These are phyloP conservation scores for Carpatolechia fugitivella DNA, from an alignment of 2,888 invertebrate genomes.

Conservation along the genomic window DNA sequence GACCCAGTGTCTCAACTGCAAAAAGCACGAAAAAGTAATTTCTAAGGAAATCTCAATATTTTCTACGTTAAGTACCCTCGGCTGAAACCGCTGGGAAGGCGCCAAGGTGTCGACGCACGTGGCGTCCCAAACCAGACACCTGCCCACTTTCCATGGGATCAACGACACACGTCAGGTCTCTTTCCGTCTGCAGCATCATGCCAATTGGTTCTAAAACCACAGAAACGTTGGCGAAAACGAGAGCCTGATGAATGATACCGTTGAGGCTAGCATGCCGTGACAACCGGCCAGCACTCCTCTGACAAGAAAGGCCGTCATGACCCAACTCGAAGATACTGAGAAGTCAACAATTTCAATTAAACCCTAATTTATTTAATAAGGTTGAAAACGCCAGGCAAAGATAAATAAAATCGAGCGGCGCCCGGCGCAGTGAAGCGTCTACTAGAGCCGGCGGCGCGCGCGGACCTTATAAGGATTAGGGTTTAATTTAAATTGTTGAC, in stretches of 20 bases:
- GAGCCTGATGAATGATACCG: not conserved
- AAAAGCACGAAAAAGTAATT: not conserved
- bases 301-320: not conserved
- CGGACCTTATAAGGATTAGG: too few species aligned
- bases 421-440: too few species aligned
- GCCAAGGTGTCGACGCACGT: slow-evolving; percentile 11
- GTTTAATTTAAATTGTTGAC: too few species aligned
- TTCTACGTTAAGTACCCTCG: too few species aligned
- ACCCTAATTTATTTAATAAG: too few species aligned
- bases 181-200: not conserved
- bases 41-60: not conserved
- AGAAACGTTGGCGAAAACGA: not conserved
- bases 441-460: too few species aligned
- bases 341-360: too few species aligned
- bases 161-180: slow-evolving; percentile 13
- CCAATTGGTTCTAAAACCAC: not conserved
- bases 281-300: not conserved
- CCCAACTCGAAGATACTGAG: too few species aligned
- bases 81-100: not conserved
- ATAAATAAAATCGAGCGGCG: too few species aligned
- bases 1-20: not conserved
- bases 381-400: too few species aligned
- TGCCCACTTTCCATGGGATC: slow-evolving; percentile 7
- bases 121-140: slow-evolving; percentile 11
- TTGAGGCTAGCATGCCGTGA: not conserved